A percentile compares a stretch with the other conserved stretches of the same genome.
Evolutionary conservation across 1,140 invertebrate genomes (phyloP).

Genomic region (Drosophila kanapiae): DNA sequence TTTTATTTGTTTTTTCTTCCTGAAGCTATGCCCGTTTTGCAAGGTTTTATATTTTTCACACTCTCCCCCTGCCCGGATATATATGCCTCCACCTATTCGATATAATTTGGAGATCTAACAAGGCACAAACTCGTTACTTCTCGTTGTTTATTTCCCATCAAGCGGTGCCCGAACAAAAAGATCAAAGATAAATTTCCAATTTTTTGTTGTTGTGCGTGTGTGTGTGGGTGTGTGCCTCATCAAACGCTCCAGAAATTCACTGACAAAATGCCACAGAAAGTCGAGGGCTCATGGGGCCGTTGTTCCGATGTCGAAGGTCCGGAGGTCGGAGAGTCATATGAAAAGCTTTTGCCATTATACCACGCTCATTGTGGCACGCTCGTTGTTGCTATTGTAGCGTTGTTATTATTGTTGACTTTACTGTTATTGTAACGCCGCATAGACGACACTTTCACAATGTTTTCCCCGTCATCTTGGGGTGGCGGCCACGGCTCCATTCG

Average conservation of each 20-base stretch:
- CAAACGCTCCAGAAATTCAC: slow-evolving; percentile 69
- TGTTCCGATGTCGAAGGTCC: too few species aligned
- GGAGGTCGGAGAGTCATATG: slow-evolving; percentile 45
- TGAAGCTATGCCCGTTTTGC: background rate
- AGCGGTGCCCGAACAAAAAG: slow-evolving; percentile 69
- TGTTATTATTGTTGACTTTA: slow-evolving; percentile 79
- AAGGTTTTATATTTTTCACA: background rate
- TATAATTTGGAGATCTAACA: slow-evolving; percentile 35
- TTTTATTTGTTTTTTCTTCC: slow-evolving; percentile 23
- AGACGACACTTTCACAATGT: slow-evolving; percentile 77
- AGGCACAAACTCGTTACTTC: slow-evolving; percentile 43
- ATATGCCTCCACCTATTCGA: slow-evolving; percentile 15
- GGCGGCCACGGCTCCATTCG: background rate
- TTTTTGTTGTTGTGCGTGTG: slow-evolving; percentile 37
- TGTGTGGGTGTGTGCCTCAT: slow-evolving; percentile 55
- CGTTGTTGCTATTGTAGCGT: slow-evolving; percentile 51
- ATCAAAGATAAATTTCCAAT: slow-evolving; percentile 83
- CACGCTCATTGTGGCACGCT: slow-evolving; percentile 60
- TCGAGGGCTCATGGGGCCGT: too few species aligned
- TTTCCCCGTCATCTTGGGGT: slow-evolving; percentile 20
- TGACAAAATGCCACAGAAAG: slow-evolving; percentile 60
- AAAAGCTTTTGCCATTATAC: slow-evolving; percentile 78
- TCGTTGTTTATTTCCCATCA: slow-evolving; percentile 65
- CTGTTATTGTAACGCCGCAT: slow-evolving; percentile 77
- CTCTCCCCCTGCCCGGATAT: background rate